Evolutionary conservation across 2,113 vertebrate genomes (phyloP).

Genomic region (Petrocephalus zakoni): DNA sequence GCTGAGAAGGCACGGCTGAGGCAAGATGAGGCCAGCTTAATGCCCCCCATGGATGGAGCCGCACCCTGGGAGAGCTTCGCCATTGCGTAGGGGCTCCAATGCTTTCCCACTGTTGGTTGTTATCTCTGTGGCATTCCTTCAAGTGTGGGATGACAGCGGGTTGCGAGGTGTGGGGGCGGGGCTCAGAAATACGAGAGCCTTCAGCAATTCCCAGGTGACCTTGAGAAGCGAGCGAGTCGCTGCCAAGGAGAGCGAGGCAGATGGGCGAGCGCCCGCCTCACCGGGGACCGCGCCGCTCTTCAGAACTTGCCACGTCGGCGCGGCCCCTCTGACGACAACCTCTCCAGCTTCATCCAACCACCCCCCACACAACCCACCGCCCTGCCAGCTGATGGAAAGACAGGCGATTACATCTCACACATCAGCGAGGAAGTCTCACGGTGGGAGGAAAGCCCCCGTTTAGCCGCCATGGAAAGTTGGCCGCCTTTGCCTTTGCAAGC

Average conservation of each 20-base stretch:
- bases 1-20: background rate
- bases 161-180: background rate
- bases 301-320: background rate
- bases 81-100: background rate
- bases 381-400: background rate
- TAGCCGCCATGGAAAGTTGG: background rate
- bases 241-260: slow-evolving; percentile 9
- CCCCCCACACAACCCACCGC: background rate
- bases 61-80: background rate
- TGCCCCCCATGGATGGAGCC: background rate
- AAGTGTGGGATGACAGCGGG: background rate
- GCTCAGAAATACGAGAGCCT: background rate
- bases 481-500: background rate
- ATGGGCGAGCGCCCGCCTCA: slow-evolving; percentile 5
- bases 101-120: background rate
- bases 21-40: background rate
- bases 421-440: background rate
- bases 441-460: background rate
- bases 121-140: background rate
- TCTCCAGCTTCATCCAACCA: background rate
- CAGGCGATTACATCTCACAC: background rate
- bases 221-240: slow-evolving; percentile 4
- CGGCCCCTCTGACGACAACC: background rate
- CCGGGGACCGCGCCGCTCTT: background rate
- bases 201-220: slow-evolving; percentile 14